A percentile compares a stretch with the other conserved stretches of the same genome.
Conservation (phyloP, 1,140 invertebrate species). For the Ephestia elutella region DNA sequence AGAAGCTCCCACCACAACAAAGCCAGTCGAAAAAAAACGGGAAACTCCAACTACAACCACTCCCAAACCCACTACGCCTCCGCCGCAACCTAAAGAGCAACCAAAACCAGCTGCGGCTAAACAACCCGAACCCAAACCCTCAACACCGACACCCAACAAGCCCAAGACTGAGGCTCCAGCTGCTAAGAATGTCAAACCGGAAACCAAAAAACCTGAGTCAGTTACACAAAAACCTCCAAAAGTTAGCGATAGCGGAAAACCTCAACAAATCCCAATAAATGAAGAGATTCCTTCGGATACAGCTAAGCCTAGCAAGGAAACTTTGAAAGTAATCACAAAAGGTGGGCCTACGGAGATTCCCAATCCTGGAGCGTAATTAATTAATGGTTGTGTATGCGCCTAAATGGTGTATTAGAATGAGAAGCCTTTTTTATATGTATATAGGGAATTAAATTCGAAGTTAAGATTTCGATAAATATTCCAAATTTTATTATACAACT, state of each 20-base stretch:
- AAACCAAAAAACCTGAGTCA: neutral
- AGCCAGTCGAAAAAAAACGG: too few species aligned
- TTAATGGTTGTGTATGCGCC: constrained; percentile 13
- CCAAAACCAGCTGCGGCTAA: constrained; percentile 1
- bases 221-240: constrained; percentile 17
- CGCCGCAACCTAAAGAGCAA: constrained; percentile 2
- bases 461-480: neutral
- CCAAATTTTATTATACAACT: neutral
- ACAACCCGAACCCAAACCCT: neutral
- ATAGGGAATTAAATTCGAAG: neutral
- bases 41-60: constrained; percentile 16
- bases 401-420: constrained; percentile 3
- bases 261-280: constrained; percentile 69
- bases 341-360: constrained; percentile 71
- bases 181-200: constrained; percentile 10
- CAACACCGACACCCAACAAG: constrained; percentile 1
- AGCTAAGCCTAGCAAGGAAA: constrained; percentile 71
- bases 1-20: constrained; percentile 18
- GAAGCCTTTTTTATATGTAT: neutral
- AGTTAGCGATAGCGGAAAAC: constrained; percentile 13
- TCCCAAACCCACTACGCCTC: constrained; percentile 10
- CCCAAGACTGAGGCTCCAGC: constrained; percentile 20
- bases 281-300: constrained; percentile 75
- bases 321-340: constrained; percentile 76
- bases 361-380: constrained; percentile 30